These are phyloP conservation scores for Malurus leucopterus DNA, from an alignment of 2,797 vertebrate species.

Conservation along the genomic window DNA sequence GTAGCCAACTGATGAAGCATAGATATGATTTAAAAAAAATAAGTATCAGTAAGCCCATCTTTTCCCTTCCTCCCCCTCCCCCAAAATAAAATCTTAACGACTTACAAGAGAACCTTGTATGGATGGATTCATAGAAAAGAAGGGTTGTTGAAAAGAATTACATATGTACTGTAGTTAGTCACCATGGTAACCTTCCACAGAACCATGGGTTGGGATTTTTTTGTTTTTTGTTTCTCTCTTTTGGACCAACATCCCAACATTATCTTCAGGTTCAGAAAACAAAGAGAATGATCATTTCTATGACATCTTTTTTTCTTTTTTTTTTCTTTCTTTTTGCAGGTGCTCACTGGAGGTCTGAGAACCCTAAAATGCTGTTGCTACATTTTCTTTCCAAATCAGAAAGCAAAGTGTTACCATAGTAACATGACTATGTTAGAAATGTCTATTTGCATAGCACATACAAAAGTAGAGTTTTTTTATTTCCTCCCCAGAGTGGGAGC, in stretches of 20 bases:
- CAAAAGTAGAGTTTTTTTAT: constrained; percentile 71
- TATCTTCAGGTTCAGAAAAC: constrained; percentile 76
- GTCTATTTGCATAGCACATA: constrained; percentile 85
- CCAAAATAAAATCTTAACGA: constrained; percentile 80
- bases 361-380: constrained; percentile 77
- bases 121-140: constrained; percentile 80
- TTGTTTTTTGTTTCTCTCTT: constrained; percentile 59
- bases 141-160: constrained; percentile 84
- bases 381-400: constrained; percentile 78
- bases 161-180: constrained; percentile 87
- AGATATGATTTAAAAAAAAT: constrained; percentile 71
- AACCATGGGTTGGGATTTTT: constrained; percentile 72
- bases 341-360: constrained; percentile 71
- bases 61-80: constrained; percentile 53
- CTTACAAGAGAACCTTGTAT: constrained; percentile 90
- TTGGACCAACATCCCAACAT: constrained; percentile 69
- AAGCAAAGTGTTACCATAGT: constrained; percentile 83
- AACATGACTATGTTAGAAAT: constrained; percentile 81
- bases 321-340: constrained; percentile 52
- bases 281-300: constrained; percentile 64
- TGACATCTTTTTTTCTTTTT: constrained; percentile 45
- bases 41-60: constrained; percentile 72
- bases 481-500: constrained; percentile 42
- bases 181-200: constrained; percentile 86
- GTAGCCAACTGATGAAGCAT: constrained; percentile 69